Evolutionary conservation across 2,888 invertebrate species (phyloP).

Genomic region (Mechanitis messenoides): DNA sequence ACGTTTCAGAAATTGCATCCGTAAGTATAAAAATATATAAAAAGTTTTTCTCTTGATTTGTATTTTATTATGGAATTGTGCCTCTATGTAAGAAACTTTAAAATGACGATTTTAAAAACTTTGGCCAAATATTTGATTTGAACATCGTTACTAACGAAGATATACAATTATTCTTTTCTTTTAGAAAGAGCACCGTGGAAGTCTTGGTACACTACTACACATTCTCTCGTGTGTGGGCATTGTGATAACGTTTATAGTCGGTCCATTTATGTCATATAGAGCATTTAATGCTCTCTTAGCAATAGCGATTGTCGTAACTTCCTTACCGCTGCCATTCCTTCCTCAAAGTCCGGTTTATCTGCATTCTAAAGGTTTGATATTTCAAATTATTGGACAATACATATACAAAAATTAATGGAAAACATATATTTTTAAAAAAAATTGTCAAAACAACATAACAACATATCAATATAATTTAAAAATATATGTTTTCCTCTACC

Average conservation of each 20-base stretch:
- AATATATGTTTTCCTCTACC: too few relatives aligned
- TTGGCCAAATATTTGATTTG: too few relatives aligned
- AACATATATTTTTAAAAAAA: too few relatives aligned
- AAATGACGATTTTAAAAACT: too few relatives aligned
- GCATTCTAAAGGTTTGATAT: slow-evolving; percentile 45
- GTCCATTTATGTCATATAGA: slow-evolving; percentile 37
- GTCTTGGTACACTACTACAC: slow-evolving; percentile 49
- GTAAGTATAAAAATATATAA: slow-evolving; percentile 30
- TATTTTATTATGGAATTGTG: slow-evolving; percentile 26
- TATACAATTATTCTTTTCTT: slow-evolving; percentile 21
- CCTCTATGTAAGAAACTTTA: too few relatives aligned
- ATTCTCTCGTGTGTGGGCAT: slow-evolving; percentile 49
- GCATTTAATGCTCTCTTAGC: slow-evolving; percentile 38
- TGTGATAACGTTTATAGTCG: slow-evolving; percentile 46
- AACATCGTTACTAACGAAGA: too few relatives aligned
- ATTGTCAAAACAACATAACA: too few relatives aligned
- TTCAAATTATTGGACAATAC: too few relatives aligned
- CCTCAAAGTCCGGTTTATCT: slow-evolving; percentile 54
- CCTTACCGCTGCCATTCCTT: slow-evolving; percentile 42
- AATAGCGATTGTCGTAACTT: slow-evolving; percentile 29
- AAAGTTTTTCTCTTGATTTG: too few relatives aligned
- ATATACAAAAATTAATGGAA: too few relatives aligned
- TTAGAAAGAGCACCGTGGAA: slow-evolving; percentile 54
- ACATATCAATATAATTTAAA: too few relatives aligned
- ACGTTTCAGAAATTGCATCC: slow-evolving; percentile 39